A percentile compares a stretch with the other conserved stretches of the same genome.
Evolutionary conservation across 2,797 vertebrate genomes (phyloP).

Genomic region (Notolabrus celidotus): DNA sequence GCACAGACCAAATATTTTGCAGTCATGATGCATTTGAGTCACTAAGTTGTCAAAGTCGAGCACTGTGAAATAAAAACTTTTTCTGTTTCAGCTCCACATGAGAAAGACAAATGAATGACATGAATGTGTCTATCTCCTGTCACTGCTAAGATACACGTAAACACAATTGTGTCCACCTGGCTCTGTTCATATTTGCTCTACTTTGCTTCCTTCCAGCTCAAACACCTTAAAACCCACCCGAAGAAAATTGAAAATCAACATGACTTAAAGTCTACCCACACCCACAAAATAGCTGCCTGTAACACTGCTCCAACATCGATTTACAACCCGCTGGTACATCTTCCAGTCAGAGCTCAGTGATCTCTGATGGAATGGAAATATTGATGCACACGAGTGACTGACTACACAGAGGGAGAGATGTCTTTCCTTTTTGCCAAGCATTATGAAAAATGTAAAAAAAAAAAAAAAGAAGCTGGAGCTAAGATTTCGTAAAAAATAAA

Average conservation of each 20-base stretch:
- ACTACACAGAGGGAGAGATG: conserved; percentile 7
- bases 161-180: not conserved
- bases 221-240: not conserved
- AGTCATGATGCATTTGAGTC: conserved; percentile 5
- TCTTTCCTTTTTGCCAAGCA: conserved; percentile 17
- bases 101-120: not conserved
- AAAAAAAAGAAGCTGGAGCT: conserved; percentile 8
- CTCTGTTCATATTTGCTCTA: not conserved
- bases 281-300: conserved; percentile 22
- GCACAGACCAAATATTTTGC: conserved; percentile 3
- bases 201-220: not conserved
- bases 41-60: conserved; percentile 33
- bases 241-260: conserved; percentile 51
- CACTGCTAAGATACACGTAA: not conserved
- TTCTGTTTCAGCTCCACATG: not conserved
- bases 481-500: conserved; percentile 27
- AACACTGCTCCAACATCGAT: conserved; percentile 47
- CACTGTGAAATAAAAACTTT: conserved; percentile 13
- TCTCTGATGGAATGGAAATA: conserved; percentile 66
- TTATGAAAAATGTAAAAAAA: conserved; percentile 35
- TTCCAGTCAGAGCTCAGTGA: conserved; percentile 55
- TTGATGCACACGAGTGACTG: conserved; percentile 54
- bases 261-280: conserved; percentile 31
- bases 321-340: conserved; percentile 47
- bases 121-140: not conserved